Base-by-base conservation (phyloP, 23 tunicate genomes). In the Phallusia fumigata region DNA sequence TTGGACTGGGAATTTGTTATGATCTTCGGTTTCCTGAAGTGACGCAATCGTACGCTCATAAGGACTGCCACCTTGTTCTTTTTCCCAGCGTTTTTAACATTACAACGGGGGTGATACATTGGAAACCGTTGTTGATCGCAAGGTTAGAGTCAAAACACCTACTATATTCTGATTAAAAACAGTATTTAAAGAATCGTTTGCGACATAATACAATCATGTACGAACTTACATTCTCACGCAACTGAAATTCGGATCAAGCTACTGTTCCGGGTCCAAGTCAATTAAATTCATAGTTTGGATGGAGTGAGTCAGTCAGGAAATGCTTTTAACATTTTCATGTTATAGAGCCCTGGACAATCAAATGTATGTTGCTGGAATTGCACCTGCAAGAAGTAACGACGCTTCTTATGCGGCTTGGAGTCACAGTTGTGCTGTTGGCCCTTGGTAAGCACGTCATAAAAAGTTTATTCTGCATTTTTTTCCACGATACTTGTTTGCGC, bases 11-110 rank as follows among this genome's bases (percentile, higher is more conserved):
- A 5, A 96, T 96, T 40, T 96, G 99, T 58, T 96, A 96, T 64
- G 99, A 96, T 69, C 76, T 96, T 0, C 44, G 99, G 52, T 96
- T 96, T 58, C 86, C 99, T 0, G 99, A 96, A 40, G 76, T 96
- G 36, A 97, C 93, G 0, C 93, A 88, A 36, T 78, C 84, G 22
- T 96, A 96, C 53, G 83, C 90, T 5, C 50, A 83, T 11, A 76
- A 84, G 30, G 99, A 97, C 16, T 91, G 96, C 78, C 84, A 96
- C 49, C 74, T 96, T 36, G 65, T 96, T 6, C 77, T 96, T 19
- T 96, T 91, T 65, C 99, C 99, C 36, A 97, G 99, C 24, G 99
- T 97, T 75, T 96, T 96, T 75, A 96, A 96, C 78, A 87, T 96
- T 90, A 96, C 93, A 18, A 96, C 99, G 22, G 99, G 99, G 0